phyloP scores from a whole-genome alignment of 2,797 vertebrate species.

The Sebastes vulpes region DNA sequence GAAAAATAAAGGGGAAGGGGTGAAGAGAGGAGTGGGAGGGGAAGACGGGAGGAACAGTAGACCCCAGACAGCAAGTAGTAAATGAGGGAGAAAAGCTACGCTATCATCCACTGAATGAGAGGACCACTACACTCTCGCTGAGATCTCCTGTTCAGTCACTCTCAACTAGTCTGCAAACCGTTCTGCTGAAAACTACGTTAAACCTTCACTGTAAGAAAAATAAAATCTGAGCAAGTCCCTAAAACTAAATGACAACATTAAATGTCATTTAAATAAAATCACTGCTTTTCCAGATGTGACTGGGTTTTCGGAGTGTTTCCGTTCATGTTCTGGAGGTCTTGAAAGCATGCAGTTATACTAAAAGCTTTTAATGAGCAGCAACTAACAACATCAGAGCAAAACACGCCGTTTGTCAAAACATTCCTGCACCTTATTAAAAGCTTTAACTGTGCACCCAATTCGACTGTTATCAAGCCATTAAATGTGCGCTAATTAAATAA shows the following conservation, averaged over 20 bases:
- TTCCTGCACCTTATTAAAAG: not conserved
- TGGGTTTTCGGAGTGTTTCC: not conserved
- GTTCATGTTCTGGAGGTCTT: not conserved
- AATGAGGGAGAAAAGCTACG: conserved; percentile 83
- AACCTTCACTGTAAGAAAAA: not conserved
- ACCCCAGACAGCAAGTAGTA: conserved; percentile 81
- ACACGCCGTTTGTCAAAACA: not conserved
- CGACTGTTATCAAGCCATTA: no score
- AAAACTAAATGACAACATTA: not conserved
- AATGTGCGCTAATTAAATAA: no score
- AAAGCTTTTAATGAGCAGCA: not conserved
- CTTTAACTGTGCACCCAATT: accelerated
- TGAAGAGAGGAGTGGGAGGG: conserved; percentile 43
- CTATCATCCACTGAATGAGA: conserved; percentile 70
- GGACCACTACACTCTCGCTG: conserved; percentile 36
- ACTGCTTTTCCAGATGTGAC: not conserved
- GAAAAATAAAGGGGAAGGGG: conserved; percentile 61
- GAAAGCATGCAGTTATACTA: not conserved
- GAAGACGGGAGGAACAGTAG: conserved; percentile 74
- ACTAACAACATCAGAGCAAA: not conserved
- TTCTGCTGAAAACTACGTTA: conserved; percentile 9
- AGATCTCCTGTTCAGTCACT: conserved; percentile 44
- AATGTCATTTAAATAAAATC: not conserved
- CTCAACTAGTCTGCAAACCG: conserved; percentile 18
- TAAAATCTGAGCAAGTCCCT: not conserved